A percentile compares a stretch with the other conserved stretches of the same genome.
Evolutionary conservation across 1,140 invertebrate genomes (phyloP).

Genomic region (Drosophila auraria): DNA sequence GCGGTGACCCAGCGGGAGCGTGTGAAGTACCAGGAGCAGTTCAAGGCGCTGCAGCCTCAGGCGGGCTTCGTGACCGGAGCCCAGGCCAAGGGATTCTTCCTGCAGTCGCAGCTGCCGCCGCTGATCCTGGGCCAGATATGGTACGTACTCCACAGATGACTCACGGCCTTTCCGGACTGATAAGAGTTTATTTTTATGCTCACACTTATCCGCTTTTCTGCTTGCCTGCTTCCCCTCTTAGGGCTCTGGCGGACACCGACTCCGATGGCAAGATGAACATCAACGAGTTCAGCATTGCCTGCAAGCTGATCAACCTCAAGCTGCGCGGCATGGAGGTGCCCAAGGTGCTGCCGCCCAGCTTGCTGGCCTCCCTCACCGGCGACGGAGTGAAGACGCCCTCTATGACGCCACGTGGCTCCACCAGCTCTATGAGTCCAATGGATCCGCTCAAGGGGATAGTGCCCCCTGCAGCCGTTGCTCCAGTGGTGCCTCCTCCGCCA

Average conservation of each 20-base stretch:
- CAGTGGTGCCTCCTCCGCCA: slow-evolving; percentile 44
- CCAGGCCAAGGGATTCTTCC: slow-evolving; percentile 97
- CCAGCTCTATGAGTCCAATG: slow-evolving; percentile 77
- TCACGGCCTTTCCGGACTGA: slow-evolving; percentile 49
- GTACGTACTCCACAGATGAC: slow-evolving; percentile 88
- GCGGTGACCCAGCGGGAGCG: slow-evolving; percentile 94
- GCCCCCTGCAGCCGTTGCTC: slow-evolving; percentile 15
- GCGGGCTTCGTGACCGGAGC: slow-evolving; percentile 96
- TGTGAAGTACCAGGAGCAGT: slow-evolving; percentile 95
- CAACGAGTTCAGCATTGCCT: slow-evolving; percentile 98
- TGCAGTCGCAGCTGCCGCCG: slow-evolving; percentile 96
- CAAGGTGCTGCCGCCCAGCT: slow-evolving; percentile 91
- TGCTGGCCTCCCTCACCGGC: slow-evolving; percentile 89
- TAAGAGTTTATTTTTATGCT: slow-evolving; percentile 29
- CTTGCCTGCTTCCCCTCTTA: slow-evolving; percentile 84
- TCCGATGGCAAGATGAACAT: slow-evolving; percentile 98
- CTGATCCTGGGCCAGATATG: slow-evolving; percentile 96
- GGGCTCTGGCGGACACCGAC: slow-evolving; percentile 97
- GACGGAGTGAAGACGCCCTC: slow-evolving; percentile 73
- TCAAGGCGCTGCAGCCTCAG: slow-evolving; percentile 93
- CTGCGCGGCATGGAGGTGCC: slow-evolving; percentile 96
- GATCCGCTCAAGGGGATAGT: slow-evolving; percentile 72
- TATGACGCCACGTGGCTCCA: slow-evolving; percentile 76
- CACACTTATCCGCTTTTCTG: slow-evolving; percentile 14
- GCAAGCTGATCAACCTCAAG: slow-evolving; percentile 98